These are phyloP conservation scores for Cacatua alba DNA, from an alignment of 2,113 vertebrate genomes.

Conservation along the genomic window DNA sequence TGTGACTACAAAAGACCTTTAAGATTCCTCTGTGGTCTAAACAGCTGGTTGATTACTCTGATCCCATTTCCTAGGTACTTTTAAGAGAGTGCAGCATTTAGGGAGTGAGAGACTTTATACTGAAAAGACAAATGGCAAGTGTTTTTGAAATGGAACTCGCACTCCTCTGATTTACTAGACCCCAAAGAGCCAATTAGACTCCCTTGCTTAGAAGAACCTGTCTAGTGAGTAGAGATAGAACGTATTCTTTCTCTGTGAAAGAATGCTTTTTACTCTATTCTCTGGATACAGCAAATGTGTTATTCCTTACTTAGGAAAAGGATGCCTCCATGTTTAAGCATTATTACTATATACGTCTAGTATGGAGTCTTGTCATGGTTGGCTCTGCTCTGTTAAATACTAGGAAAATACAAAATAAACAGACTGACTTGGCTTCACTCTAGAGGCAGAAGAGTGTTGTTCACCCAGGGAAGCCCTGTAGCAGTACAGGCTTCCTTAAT, in stretches of 20 bases:
- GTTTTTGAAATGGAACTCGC: constrained; percentile 20
- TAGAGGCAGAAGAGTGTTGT: background rate
- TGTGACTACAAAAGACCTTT: constrained; percentile 45
- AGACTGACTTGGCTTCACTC: background rate
- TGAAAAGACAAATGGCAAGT: background rate
- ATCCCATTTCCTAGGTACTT: constrained; percentile 41
- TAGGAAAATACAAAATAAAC: background rate
- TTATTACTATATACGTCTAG: background rate
- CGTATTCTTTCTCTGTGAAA: background rate
- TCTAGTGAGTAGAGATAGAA: constrained; percentile 7
- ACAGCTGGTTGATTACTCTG: constrained; percentile 33
- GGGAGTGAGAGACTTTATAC: constrained; percentile 2
- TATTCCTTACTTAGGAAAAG: constrained; percentile 41
- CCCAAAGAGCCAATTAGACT: constrained; percentile 44
- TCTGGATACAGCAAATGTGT: constrained; percentile 20
- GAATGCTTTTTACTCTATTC: constrained; percentile 36
- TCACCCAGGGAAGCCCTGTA: background rate
- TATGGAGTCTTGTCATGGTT: background rate
- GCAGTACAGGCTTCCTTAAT: background rate
- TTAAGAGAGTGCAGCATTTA: constrained; percentile 21
- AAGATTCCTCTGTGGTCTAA: constrained; percentile 28
- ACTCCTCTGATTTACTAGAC: constrained; percentile 58
- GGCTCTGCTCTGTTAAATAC: background rate
- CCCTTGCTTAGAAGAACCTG: constrained; percentile 61
- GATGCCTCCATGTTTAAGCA: background rate